Conservation (phyloP, 2,797 vertebrate species). For the Ispidina picta region DNA sequence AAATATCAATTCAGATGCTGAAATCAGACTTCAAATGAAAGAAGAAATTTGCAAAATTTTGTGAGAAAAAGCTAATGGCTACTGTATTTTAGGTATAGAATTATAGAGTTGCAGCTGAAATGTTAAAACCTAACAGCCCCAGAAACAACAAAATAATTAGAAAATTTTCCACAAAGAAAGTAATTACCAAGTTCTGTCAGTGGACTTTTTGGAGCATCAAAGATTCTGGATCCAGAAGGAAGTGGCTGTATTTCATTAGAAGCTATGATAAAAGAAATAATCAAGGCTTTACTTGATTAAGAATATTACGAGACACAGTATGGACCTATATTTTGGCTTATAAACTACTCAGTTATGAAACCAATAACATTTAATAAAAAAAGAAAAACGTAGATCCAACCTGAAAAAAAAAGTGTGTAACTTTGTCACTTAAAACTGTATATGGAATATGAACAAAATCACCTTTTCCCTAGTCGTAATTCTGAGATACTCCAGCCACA, state of each 20-base stretch:
- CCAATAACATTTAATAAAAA: not conserved
- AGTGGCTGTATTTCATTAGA: conserved; percentile 68
- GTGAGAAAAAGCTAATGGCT: not conserved
- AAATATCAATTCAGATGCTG: not conserved
- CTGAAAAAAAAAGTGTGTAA: not conserved
- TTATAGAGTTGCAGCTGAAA: not conserved
- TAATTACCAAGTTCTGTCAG: conserved; percentile 75
- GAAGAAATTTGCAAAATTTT: not conserved
- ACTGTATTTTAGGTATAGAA: not conserved
- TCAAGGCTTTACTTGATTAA: conserved; percentile 36
- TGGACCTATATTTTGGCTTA: not conserved
- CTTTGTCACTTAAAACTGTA: not conserved
- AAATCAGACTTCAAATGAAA: not conserved
- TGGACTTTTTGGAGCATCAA: conserved; percentile 67
- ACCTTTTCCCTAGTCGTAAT: not conserved
- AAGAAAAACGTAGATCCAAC: not conserved
- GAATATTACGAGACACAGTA: not conserved
- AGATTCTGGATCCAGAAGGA: conserved; percentile 57
- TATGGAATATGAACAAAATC: not conserved
- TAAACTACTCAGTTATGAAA: not conserved
- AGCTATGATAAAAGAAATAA: conserved; percentile 72
- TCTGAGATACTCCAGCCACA: not conserved
- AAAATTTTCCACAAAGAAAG: not conserved
- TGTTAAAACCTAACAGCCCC: not conserved
- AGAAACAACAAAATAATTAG: not conserved